Conservation (phyloP, 1,140 invertebrate species). For the Glossosoma conforme region DNA sequence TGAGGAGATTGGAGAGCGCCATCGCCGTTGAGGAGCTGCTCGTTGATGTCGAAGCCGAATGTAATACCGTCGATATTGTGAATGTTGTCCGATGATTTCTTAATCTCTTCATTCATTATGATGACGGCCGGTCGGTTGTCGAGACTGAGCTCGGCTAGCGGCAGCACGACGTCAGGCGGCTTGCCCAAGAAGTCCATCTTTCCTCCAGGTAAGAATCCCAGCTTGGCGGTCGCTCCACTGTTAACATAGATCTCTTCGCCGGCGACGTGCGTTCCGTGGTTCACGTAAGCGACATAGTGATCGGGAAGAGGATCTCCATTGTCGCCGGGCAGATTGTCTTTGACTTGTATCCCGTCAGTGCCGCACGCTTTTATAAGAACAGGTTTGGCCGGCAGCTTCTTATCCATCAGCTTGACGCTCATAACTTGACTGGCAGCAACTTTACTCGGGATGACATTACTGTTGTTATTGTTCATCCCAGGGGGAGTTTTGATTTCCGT, state of each 20-base stretch:
- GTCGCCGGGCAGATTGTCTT: conserved; percentile 1
- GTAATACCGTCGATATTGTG: conserved; percentile 55
- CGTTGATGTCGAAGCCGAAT: conserved; percentile 66
- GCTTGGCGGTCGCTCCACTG: conserved; percentile 5
- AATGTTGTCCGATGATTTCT: conserved; percentile 40
- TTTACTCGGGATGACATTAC: conserved; percentile 31
- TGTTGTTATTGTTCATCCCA: conserved; percentile 12
- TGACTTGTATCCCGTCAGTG: not conserved
- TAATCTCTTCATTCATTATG: conserved; percentile 52
- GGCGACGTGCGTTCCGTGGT: conserved; percentile 2
- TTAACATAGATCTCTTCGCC: conserved; percentile 9
- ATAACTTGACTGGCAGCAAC: conserved; percentile 16
- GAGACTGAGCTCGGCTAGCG: conserved; percentile 30
- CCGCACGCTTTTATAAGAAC: conserved; percentile 6
- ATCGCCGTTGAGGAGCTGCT: conserved; percentile 52
- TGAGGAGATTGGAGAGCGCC: not conserved
- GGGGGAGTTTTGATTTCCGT: conserved; percentile 7
- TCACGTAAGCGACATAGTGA: conserved; percentile 18
- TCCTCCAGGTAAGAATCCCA: conserved; percentile 13
- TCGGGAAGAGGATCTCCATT: not conserved
- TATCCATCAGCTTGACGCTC: not conserved
- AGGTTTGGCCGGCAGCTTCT: conserved; percentile 9
- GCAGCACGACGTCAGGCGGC: conserved; percentile 27
- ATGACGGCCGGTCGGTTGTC: conserved; percentile 57
- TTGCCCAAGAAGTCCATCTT: conserved; percentile 22